These are phyloP conservation scores for Spodoptera litura DNA, from an alignment of 1,140 invertebrate genomes.

Conservation along the genomic window DNA sequence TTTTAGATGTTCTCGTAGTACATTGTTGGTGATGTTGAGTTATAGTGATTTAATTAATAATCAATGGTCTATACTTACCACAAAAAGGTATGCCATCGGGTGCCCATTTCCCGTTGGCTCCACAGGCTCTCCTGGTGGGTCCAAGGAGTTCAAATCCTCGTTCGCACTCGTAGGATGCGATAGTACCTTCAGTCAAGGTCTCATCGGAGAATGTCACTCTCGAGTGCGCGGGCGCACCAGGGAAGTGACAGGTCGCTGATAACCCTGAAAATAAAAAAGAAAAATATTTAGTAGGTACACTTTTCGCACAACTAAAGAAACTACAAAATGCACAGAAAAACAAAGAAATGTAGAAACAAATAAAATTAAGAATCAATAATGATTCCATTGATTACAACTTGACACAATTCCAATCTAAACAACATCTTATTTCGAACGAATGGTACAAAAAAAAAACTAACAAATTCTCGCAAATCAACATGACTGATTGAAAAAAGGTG, in stretches of 20 bases:
- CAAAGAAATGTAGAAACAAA: neutral
- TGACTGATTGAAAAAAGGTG: slow-evolving; percentile 18
- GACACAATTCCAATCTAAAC: neutral
- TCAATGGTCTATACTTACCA: slow-evolving; percentile 89
- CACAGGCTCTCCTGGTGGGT: slow-evolving; percentile 92
- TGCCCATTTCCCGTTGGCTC: slow-evolving; percentile 92
- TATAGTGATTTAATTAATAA: neutral
- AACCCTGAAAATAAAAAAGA: slow-evolving; percentile 56
- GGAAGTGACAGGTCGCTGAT: slow-evolving; percentile 90
- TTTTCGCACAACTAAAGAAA: too few species aligned
- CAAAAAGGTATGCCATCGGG: slow-evolving; percentile 97
- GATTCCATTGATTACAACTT: too few species aligned
- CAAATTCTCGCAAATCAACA: neutral
- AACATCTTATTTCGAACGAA: neutral
- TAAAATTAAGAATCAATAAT: neutral
- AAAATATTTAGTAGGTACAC: neutral
- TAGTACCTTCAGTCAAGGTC: slow-evolving; percentile 88
- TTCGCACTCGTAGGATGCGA: slow-evolving; percentile 95
- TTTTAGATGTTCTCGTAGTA: neutral
- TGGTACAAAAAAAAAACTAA: neutral
- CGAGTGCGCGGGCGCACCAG: slow-evolving; percentile 97
- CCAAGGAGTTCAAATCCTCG: slow-evolving; percentile 96
- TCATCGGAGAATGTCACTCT: slow-evolving; percentile 92
- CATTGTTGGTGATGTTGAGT: neutral
- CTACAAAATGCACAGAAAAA: neutral